Base-by-base conservation (phyloP, 2,888 invertebrate species). In the Heliconius erato region DNA sequence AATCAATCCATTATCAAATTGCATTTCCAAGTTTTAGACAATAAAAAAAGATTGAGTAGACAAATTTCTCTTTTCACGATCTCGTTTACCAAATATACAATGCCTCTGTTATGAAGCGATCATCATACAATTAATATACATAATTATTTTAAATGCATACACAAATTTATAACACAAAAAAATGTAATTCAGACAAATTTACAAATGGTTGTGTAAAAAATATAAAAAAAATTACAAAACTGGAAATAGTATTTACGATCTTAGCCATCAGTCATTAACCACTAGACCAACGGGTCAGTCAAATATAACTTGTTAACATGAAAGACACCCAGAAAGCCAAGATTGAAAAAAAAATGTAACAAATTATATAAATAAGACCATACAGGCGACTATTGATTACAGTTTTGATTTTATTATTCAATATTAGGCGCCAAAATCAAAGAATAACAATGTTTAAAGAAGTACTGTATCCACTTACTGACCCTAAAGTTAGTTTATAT, bases 291-390 rank as follows among this genome's bases (percentile, higher is more conserved):
- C 26, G 14, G 65, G 65, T 26, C 26, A 26, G 26, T 67, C 28
- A 67, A 28, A 67, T n/a, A n/a, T 63, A 63, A 63, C 3, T n/a
- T n/a, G 54, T 54, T 65, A 65, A 65, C 63, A n/a, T 26, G 12
- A 28, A 26, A 26, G 14, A 67, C 2, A 67, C 28, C 26, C 28
- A 67, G 28, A 26, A 67, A 67, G 28, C 28, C n/a, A 67, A 67
- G 65, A 67, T 28, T 63, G 1, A 65, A 26, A n/a, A 67, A 67
- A 32, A 28, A 67, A 28, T 67, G 26, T 26, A 72, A 72, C 44
- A 72, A 40, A 72, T 49, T 49, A 72, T 72, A 49, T 28, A 72
- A 72, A 72, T 26, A 49, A 72, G 72, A 26, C 49, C n/a, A 28
- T 9, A 72, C 40, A 28, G 7, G 26, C 16, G 12, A 49, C n/a